Percentiles rank a stretch among this genome's conserved stretches.
Evolutionary conservation across 1,140 invertebrate species (phyloP).

Genomic region (Drosophila albomicans): DNA sequence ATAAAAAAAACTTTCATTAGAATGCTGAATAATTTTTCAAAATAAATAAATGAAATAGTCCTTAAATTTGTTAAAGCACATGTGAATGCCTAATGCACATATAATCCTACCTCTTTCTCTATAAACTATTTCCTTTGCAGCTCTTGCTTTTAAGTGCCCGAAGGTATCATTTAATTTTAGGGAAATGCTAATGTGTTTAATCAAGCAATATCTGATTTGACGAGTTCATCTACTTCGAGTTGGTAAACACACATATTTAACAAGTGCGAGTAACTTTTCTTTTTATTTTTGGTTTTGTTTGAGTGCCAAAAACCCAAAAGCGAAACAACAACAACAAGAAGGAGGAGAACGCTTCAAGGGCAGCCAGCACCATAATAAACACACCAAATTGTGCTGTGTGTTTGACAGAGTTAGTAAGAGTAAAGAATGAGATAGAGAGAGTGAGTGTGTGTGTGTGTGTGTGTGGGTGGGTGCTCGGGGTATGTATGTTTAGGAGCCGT

Average conservation of each 20-base stretch:
- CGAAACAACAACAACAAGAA: neutral
- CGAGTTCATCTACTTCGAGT: slow-evolving; percentile 35
- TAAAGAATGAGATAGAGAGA: neutral
- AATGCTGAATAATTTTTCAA: no score
- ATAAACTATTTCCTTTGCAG: neutral
- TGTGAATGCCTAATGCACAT: neutral
- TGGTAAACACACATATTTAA: slow-evolving; percentile 32
- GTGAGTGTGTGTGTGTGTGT: no score
- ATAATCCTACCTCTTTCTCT: neutral
- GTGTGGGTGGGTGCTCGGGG: neutral
- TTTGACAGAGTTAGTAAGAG: slow-evolving; percentile 21
- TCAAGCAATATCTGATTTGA: slow-evolving; percentile 36
- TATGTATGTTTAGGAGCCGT: slow-evolving; percentile 26
- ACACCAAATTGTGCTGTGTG: slow-evolving; percentile 62
- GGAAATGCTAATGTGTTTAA: slow-evolving; percentile 30
- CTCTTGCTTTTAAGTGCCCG: neutral
- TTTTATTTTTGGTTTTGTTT: no score
- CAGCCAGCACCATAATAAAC: slow-evolving; percentile 65
- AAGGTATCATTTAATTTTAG: neutral
- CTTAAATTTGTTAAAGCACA: no score
- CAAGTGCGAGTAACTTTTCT: slow-evolving; percentile 14
- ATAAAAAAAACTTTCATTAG: no score
- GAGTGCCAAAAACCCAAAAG: slow-evolving; percentile 1
- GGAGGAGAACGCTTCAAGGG: slow-evolving; percentile 20
- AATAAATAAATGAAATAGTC: no score